Evolutionary conservation across 2,113 vertebrate genomes (phyloP), one percentile per base, ranked within the genome.

Genomic region (Sakesphorus luctuosus): DNA sequence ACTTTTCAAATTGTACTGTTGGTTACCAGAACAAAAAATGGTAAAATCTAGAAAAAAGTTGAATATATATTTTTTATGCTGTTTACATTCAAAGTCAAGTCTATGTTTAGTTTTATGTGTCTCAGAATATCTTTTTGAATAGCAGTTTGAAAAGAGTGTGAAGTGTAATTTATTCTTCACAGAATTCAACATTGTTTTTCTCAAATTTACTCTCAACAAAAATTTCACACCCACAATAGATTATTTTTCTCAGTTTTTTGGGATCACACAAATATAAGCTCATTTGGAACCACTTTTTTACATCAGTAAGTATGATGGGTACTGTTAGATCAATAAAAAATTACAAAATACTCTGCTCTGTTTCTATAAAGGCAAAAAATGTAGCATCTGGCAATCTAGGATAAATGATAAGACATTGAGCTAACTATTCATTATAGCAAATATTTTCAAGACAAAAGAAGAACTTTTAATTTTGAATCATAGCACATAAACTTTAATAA

Each of bases 401-500:
- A 31, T 44, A 67, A 86, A 62, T 18, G 31, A 67, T 29, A 66
- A 58, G 24, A 90, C 65, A 85, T 43, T 69, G 21, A 61, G 17
- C 13, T 74, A 23, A 46, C 29, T 82, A 66, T 55, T 50, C 31
- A 43, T 68, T 76, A 31, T 13, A 76, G 13, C 4, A 82, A 55
- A 55, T 59, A 71, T 40, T 78, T 94, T 82, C 26, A 61, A 3
- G 33, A 91, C 61, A 47, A 92, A 77, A 62, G 14, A 55, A 61
- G 36, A 73, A 55, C 33, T 87, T 85, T 47, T 29, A 62, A 35
- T 80, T 96, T 92, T 92, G 43, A 96, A 43, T 89, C 59, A 76
- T 24, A 91, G 38, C 13, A 82, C 3, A 82, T 61, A 90, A 94
- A 56, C 24, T 94, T 94, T 87, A 97, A 94, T 94, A 95, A 94